phyloP scores from a whole-genome alignment of 2,888 invertebrate species.

The Andrena chrysosceles region DNA sequence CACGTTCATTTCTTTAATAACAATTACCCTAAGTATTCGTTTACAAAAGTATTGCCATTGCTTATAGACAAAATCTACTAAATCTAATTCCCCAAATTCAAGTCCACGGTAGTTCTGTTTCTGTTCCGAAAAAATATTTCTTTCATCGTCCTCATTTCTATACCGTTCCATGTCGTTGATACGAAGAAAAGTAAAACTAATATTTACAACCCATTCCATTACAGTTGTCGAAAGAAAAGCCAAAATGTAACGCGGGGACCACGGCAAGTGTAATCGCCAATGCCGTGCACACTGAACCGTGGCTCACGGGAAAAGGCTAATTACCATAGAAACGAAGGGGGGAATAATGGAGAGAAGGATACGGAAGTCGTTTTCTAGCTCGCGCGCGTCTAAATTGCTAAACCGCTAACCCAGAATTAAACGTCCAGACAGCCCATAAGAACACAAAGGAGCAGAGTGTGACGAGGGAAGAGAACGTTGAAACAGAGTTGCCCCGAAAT shows the following conservation, averaged over 20 bases:
- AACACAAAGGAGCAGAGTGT: constrained; percentile 1
- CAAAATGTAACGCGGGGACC: neutral
- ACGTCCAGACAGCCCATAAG: constrained; percentile 7
- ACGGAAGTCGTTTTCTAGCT: constrained; percentile 52
- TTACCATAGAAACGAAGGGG: constrained; percentile 52
- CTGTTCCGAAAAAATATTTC: no score
- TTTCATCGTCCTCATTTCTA: no score
- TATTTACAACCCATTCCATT: neutral
- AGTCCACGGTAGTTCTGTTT: no score
- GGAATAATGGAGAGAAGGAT: constrained; percentile 46
- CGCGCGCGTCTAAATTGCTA: constrained; percentile 45
- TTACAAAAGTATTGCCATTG: neutral
- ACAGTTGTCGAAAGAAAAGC: constrained; percentile 7
- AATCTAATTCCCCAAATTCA: no score
- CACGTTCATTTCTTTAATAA: neutral
- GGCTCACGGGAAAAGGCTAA: constrained; percentile 34
- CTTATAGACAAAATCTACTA: neutral
- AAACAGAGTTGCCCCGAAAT: constrained; percentile 14
- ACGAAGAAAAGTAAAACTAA: no score
- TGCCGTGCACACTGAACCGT: constrained; percentile 25
- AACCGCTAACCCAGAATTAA: constrained; percentile 51
- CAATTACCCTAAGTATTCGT: neutral
- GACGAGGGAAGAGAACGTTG: neutral
- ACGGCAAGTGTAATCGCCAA: constrained; percentile 1
- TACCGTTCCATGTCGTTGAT: no score